Evolutionary conservation across 2,888 invertebrate genomes (phyloP).

Genomic region (Dynastes tityus): DNA sequence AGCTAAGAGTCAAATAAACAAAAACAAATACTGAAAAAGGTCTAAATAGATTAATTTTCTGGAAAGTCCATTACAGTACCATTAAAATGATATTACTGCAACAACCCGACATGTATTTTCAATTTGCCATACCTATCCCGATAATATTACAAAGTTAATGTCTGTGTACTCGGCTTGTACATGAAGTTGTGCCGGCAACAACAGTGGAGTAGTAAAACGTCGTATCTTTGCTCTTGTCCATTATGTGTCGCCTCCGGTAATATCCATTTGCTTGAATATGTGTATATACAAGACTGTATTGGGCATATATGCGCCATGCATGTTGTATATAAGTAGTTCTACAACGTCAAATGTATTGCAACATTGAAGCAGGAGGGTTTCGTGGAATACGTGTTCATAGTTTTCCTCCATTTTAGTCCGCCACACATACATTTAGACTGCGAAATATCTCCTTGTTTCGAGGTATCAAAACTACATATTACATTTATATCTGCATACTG

Average conservation of each 20-base stretch:
- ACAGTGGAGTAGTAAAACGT: constrained; percentile 28
- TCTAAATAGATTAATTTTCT: constrained; percentile 37
- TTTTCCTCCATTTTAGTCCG: constrained; percentile 14
- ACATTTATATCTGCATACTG: background rate
- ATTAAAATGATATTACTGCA: constrained; percentile 41
- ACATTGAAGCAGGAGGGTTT: constrained; percentile 15
- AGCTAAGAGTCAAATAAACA: background rate
- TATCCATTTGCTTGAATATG: constrained; percentile 33
- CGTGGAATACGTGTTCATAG: background rate
- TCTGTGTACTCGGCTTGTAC: constrained; percentile 24
- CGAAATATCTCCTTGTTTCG: background rate
- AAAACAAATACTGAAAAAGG: constrained; percentile 8
- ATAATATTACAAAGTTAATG: constrained; percentile 35
- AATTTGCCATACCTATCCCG: constrained; percentile 43
- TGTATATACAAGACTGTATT: constrained; percentile 4
- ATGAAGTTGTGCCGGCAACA: constrained; percentile 9
- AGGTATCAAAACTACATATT: background rate
- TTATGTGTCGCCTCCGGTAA: constrained; percentile 42
- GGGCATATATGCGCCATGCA: constrained; percentile 12
- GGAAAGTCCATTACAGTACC: constrained; percentile 31
- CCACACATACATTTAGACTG: background rate
- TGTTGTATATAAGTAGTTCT: constrained; percentile 11
- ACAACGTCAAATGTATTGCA: constrained; percentile 3
- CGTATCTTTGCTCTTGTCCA: constrained; percentile 43
- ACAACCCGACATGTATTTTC: constrained; percentile 41